Evolutionary conservation across 2,797 vertebrate species (phyloP).

Genomic region (Malacoraja senta): DNA sequence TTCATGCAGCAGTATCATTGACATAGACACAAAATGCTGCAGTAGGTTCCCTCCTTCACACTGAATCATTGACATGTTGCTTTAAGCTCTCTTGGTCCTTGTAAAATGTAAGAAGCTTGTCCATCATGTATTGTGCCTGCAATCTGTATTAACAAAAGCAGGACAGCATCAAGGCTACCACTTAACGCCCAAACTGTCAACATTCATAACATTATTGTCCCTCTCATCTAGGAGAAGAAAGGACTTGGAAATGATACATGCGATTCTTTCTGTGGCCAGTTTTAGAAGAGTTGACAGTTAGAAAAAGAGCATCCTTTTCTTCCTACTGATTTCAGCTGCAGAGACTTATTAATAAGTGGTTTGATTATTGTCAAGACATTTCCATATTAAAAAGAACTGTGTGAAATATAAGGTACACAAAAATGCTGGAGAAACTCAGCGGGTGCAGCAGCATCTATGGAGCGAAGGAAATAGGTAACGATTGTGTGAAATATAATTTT

Average conservation of each 20-base stretch:
- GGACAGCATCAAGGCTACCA: constrained; percentile 13
- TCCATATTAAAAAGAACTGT: constrained; percentile 7
- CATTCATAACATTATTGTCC: constrained; percentile 20
- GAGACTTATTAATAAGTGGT: not conserved
- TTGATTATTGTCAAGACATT: not conserved
- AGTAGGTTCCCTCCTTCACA: no score
- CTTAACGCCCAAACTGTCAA: constrained; percentile 23
- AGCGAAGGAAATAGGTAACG: no score
- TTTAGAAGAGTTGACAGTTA: not conserved
- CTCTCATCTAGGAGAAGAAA: constrained; percentile 12
- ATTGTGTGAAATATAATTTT: not conserved
- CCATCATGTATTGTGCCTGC: constrained; percentile 5
- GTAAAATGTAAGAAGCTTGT: not conserved
- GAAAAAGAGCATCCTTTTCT: constrained; percentile 14
- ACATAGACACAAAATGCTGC: not conserved
- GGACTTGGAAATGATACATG: constrained; percentile 4
- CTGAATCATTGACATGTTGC: not conserved
- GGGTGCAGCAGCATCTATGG: no score
- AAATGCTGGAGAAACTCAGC: no score
- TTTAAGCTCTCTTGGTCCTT: not conserved
- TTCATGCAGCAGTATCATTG: not conserved
- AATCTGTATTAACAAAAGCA: constrained; percentile 29
- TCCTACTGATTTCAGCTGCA: not conserved
- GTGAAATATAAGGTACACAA: no score
- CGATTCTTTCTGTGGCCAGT: constrained; percentile 18